phyloP scores from a whole-genome alignment of 2,797 vertebrate species.

The Peromyscus nudipes region DNA sequence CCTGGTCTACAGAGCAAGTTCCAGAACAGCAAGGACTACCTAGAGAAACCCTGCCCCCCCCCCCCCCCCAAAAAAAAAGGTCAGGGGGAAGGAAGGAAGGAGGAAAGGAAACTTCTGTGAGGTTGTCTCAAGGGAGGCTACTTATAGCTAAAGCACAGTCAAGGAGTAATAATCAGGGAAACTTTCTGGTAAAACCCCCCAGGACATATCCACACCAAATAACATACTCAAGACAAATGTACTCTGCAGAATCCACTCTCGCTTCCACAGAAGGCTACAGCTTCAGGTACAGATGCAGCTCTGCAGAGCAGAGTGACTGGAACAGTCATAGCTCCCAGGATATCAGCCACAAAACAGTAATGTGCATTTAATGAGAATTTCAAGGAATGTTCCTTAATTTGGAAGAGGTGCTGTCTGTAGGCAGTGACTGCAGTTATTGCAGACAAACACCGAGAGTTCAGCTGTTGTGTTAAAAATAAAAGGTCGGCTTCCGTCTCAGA shows the following conservation, averaged over 20 bases:
- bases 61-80: no score
- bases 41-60: not conserved
- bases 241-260: conserved; percentile 25
- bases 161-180: conserved; percentile 46
- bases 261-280: conserved; percentile 53
- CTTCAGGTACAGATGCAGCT: conserved; percentile 59
- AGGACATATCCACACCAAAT: conserved; percentile 51
- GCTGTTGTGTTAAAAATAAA: conserved; percentile 83
- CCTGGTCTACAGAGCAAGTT: not conserved
- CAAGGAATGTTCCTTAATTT: conserved; percentile 77
- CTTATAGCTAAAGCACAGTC: conserved; percentile 61
- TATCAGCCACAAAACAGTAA: conserved; percentile 70
- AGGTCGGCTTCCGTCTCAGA: conserved; percentile 72
- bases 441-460: conserved; percentile 75
- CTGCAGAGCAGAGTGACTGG: conserved; percentile 60
- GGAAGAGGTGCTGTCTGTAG: conserved; percentile 74
- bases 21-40: not conserved
- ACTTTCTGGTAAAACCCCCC: conserved; percentile 49
- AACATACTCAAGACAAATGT: conserved; percentile 69
- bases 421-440: conserved; percentile 69
- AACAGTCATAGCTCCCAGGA: conserved; percentile 67
- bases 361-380: conserved; percentile 79
- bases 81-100: no score
- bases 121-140: conserved; percentile 52
- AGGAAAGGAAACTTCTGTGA: conserved; percentile 2